Base-by-base conservation (phyloP, 2,797 vertebrate species). In the Lepus oiostolus region DNA sequence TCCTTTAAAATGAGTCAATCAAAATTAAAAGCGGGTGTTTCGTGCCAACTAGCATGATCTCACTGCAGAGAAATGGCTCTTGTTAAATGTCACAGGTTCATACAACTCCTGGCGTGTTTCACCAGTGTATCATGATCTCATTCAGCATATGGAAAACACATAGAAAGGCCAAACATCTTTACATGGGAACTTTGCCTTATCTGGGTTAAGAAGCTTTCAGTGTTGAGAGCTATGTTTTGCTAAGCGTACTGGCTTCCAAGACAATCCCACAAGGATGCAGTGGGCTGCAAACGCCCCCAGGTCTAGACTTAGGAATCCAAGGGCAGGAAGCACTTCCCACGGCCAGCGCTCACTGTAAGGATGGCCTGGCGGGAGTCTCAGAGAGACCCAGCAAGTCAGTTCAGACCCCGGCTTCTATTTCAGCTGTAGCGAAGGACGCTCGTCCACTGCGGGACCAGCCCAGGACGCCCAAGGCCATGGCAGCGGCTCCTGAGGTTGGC, bases 211-310 rank as follows among this genome's bases (percentile, higher is more conserved):
- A 96, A 95, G 97, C 91, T 97, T 97, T 97, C 97, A 96, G 96
- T 97, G 96, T 98, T 98, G 97, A 98, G 98, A 97, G 98, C 97
- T 90, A 91, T 81, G 91, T 97, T 35, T 52, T 32, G 98, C 98
- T 98, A 63, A 65, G 32, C 38, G 35, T 54, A 84, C 47, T 63
- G 54, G 9, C 32, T 88, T 60, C 38, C 50, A 68, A 50, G n/a
- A 84, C 74, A 72, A 74, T 80, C 87, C 5, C 68, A 67, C 52
- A 76, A 58, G 19, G 79, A 7, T n/a, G 16, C 32, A 58, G 0
- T 35, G 74, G 72, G 26, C 81, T 79, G 42, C 21, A 88, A 35
- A 28, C 24, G 30, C 10, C 24, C 62, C 70, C 21, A 24, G 35
- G 8, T 76, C 2, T 70, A 58, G 85, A 62, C 54, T 75, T 9